A percentile compares a stretch with the other conserved stretches of the same genome.
These are phyloP conservation scores for Stenotaenia linearis DNA, from an alignment of 2,888 invertebrate species.

Conservation along the genomic window DNA sequence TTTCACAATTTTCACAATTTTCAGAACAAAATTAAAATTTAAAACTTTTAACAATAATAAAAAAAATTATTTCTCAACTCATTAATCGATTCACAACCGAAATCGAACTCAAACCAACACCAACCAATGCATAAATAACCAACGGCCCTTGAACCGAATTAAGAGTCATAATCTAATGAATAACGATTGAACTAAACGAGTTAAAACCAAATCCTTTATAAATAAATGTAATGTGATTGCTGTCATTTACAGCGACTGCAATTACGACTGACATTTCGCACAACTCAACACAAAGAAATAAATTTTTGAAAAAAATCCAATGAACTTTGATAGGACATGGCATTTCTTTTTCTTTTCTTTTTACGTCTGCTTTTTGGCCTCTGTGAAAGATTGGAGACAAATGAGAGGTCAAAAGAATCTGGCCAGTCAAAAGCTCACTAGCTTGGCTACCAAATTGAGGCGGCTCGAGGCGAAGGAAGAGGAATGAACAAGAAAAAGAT, in stretches of 20 bases:
- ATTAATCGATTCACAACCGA: too few species aligned
- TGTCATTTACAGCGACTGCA: neutral
- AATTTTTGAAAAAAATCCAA: neutral
- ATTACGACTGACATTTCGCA: neutral
- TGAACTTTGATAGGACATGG: neutral
- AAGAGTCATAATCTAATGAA: neutral
- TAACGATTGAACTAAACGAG: neutral
- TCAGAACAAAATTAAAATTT: neutral
- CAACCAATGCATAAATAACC: too few species aligned
- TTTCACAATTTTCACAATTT: neutral
- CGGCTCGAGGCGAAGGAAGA: neutral
- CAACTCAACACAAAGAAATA: neutral
- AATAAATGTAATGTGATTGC: neutral
- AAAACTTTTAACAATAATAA: too few species aligned
- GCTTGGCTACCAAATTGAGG: neutral
- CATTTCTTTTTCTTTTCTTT: neutral
- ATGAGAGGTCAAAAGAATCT: slow-evolving; percentile 9
- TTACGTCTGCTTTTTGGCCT: neutral
- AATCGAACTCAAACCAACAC: too few species aligned
- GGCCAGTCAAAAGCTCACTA: neutral
- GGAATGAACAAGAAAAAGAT: neutral
- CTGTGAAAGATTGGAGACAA: neutral
- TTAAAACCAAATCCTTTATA: neutral
- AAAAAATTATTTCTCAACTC: too few species aligned
- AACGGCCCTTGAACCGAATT: too few species aligned